Percentiles rank a stretch among this genome's conserved stretches.
Evolutionary conservation across 2,888 invertebrate species (phyloP).

Genomic region (Callimorpha dominula): DNA sequence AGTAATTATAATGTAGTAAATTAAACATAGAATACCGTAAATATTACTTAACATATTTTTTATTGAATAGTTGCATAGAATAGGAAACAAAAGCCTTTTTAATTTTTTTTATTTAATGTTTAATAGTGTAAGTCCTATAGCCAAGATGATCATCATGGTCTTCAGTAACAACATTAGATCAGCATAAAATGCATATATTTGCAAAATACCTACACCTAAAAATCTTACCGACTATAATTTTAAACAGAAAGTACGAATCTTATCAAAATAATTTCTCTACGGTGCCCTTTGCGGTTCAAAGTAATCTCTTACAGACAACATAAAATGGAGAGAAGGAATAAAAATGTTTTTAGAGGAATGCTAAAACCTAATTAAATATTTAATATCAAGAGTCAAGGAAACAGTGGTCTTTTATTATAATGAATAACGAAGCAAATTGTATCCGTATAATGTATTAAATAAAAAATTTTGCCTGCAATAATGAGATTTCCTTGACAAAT

Average conservation of each 20-base stretch:
- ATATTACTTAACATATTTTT: too few species aligned
- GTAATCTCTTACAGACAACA: neutral
- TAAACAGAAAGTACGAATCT: neutral
- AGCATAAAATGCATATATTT: too few species aligned
- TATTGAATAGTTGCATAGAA: too few species aligned
- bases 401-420: constrained; percentile 13
- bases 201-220: too few species aligned
- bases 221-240: neutral
- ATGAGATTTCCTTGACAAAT: constrained; percentile 29
- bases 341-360: neutral
- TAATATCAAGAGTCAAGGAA: constrained; percentile 12
- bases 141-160: too few species aligned
- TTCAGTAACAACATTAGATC: too few species aligned
- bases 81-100: too few species aligned
- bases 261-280: neutral
- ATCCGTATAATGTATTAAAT: constrained; percentile 14
- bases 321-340: neutral
- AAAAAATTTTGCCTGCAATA: constrained; percentile 30
- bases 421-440: neutral
- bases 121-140: too few species aligned
- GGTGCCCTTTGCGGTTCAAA: neutral
- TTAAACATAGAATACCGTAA: too few species aligned
- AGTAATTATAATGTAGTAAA: too few species aligned
- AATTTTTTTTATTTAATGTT: too few species aligned
- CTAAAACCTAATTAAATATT: constrained; percentile 5